Conservation (phyloP, 2,113 vertebrate species). For the Ploceus nigricollis region DNA sequence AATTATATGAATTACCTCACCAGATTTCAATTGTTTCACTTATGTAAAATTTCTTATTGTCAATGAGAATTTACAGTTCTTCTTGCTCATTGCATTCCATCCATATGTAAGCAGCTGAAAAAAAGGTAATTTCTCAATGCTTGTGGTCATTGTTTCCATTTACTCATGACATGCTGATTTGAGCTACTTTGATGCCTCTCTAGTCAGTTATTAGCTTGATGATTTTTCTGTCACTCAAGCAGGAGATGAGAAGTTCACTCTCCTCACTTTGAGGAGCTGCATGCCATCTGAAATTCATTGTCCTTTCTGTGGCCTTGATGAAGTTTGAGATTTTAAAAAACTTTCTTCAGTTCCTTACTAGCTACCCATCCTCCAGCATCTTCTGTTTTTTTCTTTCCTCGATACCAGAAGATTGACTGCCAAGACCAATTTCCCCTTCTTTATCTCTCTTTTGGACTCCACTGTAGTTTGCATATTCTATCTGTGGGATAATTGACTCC, state of each 20-base stretch:
- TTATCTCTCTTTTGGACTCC: not conserved
- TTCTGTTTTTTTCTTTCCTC: not conserved
- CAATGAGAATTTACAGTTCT: not conserved
- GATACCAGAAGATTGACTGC: not conserved
- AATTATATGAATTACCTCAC: not conserved
- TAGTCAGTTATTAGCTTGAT: not conserved
- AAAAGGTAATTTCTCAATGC: not conserved
- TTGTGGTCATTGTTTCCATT: not conserved
- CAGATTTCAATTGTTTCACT: not conserved
- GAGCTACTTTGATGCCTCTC: not conserved
- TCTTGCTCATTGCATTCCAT: not conserved
- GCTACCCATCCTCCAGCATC: not conserved
- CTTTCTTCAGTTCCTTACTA: not conserved
- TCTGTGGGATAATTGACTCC: not conserved
- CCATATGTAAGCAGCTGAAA: not conserved
- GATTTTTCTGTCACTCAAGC: not conserved
- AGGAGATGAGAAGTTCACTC: not conserved
- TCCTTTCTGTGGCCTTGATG: not conserved
- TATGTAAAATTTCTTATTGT: not conserved
- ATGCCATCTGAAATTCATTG: not conserved
- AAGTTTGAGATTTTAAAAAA: not conserved
- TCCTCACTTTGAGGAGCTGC: not conserved
- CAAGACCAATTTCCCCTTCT: not conserved
- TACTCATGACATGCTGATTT: not conserved
- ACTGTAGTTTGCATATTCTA: not conserved